Evolutionary conservation across 2,888 invertebrate genomes (phyloP).

Genomic region (Apotomis turbidana): DNA sequence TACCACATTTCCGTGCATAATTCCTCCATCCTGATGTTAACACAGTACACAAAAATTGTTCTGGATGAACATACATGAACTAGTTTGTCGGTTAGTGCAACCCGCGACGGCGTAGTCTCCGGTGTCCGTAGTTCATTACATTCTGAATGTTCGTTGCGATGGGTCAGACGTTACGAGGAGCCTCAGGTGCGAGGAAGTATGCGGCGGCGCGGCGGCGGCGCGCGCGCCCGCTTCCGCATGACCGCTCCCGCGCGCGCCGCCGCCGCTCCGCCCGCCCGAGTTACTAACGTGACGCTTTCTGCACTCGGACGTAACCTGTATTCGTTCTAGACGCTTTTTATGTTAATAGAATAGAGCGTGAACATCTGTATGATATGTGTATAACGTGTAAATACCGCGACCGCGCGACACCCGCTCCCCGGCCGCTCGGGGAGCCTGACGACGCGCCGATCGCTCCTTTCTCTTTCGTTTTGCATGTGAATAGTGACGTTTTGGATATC

Average conservation of each 20-base stretch:
- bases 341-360: conserved; percentile 51
- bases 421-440: conserved; percentile 6
- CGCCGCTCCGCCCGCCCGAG: conserved; percentile 29
- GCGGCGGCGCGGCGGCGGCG: conserved; percentile 48
- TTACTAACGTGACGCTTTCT: conserved; percentile 43
- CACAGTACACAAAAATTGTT: conserved; percentile 69
- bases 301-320: conserved; percentile 44
- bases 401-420: conserved; percentile 13
- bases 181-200: conserved; percentile 65
- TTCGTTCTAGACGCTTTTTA: conserved; percentile 49
- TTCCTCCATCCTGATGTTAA: conserved; percentile 57
- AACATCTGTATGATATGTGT: conserved; percentile 39
- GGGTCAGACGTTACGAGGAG: conserved; percentile 57
- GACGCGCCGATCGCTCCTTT: conserved; percentile 23
- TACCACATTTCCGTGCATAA: conserved; percentile 53
- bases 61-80: conserved; percentile 72
- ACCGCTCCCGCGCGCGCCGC: conserved; percentile 25
- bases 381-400: conserved; percentile 30
- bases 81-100: conserved; percentile 74
- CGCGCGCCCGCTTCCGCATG: conserved; percentile 4
- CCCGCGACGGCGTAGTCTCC: conserved; percentile 70
- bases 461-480: conserved; percentile 41
- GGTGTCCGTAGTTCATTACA: conserved; percentile 55
- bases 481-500: conserved; percentile 31
- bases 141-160: conserved; percentile 63